A percentile compares a stretch with the other conserved stretches of the same genome.
phyloP scores from a whole-genome alignment of 2,797 vertebrate species.

The Malacoctenus gilli region DNA sequence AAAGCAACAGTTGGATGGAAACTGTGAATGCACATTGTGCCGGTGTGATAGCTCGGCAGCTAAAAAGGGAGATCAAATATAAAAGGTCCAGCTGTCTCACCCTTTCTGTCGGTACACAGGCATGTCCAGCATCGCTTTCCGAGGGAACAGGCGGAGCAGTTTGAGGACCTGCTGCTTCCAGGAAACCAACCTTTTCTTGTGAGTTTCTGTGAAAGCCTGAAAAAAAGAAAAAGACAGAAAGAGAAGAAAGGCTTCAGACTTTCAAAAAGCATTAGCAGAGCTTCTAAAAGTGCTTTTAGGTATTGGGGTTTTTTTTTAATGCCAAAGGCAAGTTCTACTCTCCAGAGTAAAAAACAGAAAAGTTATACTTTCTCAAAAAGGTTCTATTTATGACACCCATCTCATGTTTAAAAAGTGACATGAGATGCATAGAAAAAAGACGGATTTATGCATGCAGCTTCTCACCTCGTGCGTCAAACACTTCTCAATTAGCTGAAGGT shows the following conservation, averaged over 20 bases:
- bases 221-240: slow-evolving; percentile 5
- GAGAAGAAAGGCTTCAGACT: slow-evolving; percentile 1
- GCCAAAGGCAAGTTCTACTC: not conserved
- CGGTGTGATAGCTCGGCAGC: slow-evolving; percentile 23
- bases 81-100: slow-evolving; percentile 69
- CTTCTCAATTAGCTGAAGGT: slow-evolving; percentile 97
- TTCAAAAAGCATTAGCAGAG: slow-evolving; percentile 6
- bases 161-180: slow-evolving; percentile 98
- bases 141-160: slow-evolving; percentile 91
- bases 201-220: slow-evolving; percentile 94
- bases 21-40: slow-evolving; percentile 21
- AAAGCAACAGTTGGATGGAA: slow-evolving; percentile 27
- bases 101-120: slow-evolving; percentile 93
- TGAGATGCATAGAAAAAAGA: not conserved
- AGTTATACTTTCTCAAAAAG: no score
- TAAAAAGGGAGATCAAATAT: slow-evolving; percentile 44
- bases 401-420: not conserved
- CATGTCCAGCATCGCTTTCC: slow-evolving; percentile 92
- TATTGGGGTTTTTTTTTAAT: slow-evolving; percentile 15
- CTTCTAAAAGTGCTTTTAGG: slow-evolving; percentile 4
- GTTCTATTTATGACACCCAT: not conserved
- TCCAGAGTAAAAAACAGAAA: not conserved
- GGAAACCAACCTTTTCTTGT: slow-evolving; percentile 92
- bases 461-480: slow-evolving; percentile 93
- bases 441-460: not conserved